Evolutionary conservation across 2,888 invertebrate species (phyloP).

Genomic region (Lasioglossum pauxillum): DNA sequence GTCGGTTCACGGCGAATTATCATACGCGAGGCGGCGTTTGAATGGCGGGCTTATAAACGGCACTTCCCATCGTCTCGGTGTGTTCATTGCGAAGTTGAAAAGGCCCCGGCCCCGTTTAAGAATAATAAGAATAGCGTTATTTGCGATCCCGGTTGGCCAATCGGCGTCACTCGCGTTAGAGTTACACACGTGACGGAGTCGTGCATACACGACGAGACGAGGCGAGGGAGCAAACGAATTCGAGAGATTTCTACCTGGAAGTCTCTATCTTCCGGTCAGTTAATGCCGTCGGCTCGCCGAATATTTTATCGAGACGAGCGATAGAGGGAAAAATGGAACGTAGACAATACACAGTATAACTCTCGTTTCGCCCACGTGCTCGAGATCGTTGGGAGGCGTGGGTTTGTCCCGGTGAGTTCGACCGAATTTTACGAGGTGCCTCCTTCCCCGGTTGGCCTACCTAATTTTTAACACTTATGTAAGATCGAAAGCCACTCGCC

Average conservation of each 20-base stretch:
- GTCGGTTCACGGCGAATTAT: constrained; percentile 70
- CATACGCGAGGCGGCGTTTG: constrained; percentile 68
- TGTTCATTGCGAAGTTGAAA: constrained; percentile 40
- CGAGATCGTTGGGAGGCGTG: constrained; percentile 67
- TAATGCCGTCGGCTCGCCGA: constrained; percentile 55
- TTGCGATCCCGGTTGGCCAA: constrained; percentile 42
- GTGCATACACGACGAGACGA: not conserved
- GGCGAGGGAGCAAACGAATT: not conserved
- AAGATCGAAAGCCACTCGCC: not conserved
- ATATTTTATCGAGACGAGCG: constrained; percentile 67
- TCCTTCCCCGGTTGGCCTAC: constrained; percentile 39
- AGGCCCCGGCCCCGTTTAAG: constrained; percentile 42
- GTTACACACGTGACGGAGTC: constrained; percentile 9
- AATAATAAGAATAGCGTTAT: constrained; percentile 29
- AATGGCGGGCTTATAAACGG: constrained; percentile 73
- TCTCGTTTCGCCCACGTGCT: constrained; percentile 74
- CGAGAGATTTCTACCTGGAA: constrained; percentile 26
- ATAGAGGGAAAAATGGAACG: constrained; percentile 59
- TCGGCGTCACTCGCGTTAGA: constrained; percentile 11
- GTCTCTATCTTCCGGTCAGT: constrained; percentile 36
- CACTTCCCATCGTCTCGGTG: constrained; percentile 44
- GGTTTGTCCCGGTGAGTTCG: constrained; percentile 60
- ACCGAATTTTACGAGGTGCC: constrained; percentile 70
- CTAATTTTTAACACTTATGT: constrained; percentile 35
- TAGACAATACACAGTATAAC: constrained; percentile 70